Evolutionary conservation across 1,140 invertebrate genomes (phyloP).

Genomic region (Anastrepha obliqua): DNA sequence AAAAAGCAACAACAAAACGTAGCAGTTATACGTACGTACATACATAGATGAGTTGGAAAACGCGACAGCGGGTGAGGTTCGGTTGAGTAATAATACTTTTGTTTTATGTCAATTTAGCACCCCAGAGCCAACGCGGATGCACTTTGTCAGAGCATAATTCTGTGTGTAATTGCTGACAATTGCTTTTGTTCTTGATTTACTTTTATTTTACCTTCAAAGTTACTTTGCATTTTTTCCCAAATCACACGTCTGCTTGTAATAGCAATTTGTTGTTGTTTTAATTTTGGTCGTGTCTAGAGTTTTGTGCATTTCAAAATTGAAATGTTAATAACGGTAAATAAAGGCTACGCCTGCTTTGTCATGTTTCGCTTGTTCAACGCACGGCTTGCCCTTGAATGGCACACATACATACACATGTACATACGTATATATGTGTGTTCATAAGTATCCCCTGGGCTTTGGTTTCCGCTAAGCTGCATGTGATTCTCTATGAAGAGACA

Average conservation of each 20-base stretch:
- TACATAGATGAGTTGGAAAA: too few relatives aligned
- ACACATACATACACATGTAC: too few relatives aligned
- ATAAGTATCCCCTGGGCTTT: too few relatives aligned
- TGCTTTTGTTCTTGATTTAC: constrained; percentile 9
- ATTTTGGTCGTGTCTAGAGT: not conserved
- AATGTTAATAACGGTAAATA: not conserved
- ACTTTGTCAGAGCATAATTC: not conserved
- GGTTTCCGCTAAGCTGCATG: not conserved
- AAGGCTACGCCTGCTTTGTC: not conserved
- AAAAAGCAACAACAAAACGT: not conserved
- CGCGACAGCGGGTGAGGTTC: too few relatives aligned
- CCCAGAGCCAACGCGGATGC: not conserved
- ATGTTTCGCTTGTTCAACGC: not conserved
- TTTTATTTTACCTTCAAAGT: not conserved
- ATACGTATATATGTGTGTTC: too few relatives aligned
- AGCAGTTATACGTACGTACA: not conserved
- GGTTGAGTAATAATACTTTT: constrained; percentile 4
- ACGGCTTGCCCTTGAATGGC: too few relatives aligned
- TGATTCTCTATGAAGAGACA: not conserved
- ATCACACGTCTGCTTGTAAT: not conserved
- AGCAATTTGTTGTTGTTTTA: constrained; percentile 1
- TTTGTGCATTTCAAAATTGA: not conserved
- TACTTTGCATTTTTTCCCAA: not conserved
- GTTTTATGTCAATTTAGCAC: constrained; percentile 46
- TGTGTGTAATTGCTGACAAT: constrained; percentile 15